Evolutionary conservation across 53 echinoderm and acorn worm species (phyloP).

Genomic region (Glandiceps talaboti): DNA sequence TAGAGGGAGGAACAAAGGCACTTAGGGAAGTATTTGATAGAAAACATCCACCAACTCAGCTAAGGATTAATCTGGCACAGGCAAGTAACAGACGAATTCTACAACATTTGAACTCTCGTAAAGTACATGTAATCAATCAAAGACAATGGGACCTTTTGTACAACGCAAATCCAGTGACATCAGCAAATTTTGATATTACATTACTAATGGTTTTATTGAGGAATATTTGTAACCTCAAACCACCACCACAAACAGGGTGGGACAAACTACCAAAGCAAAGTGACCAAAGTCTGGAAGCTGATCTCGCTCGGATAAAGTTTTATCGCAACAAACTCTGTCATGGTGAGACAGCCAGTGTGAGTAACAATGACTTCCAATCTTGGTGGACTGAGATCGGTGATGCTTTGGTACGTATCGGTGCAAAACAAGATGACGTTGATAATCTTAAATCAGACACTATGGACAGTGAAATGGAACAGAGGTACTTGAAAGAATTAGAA

Average conservation of each 20-base stretch:
- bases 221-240: neutral
- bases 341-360: neutral
- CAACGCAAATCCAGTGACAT: neutral
- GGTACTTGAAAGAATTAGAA: neutral
- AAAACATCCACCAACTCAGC: neutral
- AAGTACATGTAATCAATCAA: neutral
- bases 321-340: neutral
- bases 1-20: neutral
- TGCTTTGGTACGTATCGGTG: neutral
- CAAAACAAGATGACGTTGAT: neutral
- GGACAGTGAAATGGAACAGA: neutral
- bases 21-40: neutral
- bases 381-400: neutral
- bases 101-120: neutral
- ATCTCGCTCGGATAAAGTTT: neutral
- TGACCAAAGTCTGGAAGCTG: neutral
- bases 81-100: neutral
- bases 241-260: neutral
- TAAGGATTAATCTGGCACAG: neutral
- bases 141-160: neutral
- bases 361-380: neutral
- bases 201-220: neutral
- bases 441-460: neutral
- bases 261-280: neutral
- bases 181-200: neutral